Percentiles rank a stretch among this genome's conserved stretches.
Conservation (phyloP, 2,797 vertebrate genomes). For the Crocidura indochinensis region DNA sequence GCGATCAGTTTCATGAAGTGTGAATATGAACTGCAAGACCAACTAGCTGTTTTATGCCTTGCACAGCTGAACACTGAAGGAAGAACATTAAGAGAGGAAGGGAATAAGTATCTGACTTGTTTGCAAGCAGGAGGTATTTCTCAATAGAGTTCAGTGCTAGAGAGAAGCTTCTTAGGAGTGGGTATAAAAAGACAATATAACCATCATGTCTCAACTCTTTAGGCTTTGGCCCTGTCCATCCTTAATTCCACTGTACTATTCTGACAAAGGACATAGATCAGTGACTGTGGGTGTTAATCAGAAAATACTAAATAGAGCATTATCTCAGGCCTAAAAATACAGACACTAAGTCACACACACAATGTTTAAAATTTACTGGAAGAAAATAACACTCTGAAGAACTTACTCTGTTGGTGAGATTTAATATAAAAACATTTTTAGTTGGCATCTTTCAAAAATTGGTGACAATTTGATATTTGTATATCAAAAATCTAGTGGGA, state of each 20-base stretch:
- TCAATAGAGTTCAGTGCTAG: not conserved
- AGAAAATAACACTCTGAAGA: constrained; percentile 6
- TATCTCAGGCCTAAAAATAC: not conserved
- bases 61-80: not conserved
- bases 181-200: not conserved
- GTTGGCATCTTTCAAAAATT: not conserved
- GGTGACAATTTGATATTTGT: not conserved
- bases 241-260: not conserved
- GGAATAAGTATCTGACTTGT: not conserved
- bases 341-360: not conserved
- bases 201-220: not conserved
- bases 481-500: not conserved
- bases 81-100: not conserved
- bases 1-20: accelerated
- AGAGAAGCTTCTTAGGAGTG: not conserved
- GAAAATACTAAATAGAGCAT: not conserved
- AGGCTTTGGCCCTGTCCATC: not conserved
- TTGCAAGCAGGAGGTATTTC: not conserved
- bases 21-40: not conserved
- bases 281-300: not conserved
- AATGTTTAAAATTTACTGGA: not conserved
- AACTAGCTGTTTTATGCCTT: not conserved
- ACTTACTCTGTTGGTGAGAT: not conserved
- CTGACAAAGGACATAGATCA: not conserved
- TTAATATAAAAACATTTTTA: not conserved